Base-by-base conservation (phyloP, 2,888 invertebrate genomes). In the Cantharis nigra region DNA sequence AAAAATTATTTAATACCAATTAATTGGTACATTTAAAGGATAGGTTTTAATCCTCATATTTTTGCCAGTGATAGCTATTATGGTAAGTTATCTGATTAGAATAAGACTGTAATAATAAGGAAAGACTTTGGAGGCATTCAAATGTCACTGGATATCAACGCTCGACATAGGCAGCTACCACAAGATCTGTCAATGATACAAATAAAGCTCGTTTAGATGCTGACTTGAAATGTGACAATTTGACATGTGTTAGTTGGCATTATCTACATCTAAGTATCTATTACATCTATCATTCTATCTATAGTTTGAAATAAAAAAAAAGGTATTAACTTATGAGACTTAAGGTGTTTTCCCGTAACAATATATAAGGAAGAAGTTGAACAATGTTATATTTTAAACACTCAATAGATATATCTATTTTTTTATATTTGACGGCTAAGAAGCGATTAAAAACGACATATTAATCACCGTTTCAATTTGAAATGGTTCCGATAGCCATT, bases 211-310 rank as follows among this genome's bases (percentile, higher is more conserved):
- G 72, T 69, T 72, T 67, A 63, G 72, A 63, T 72, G 23, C 76
- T 75, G 72, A 75, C 70, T 72, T 65, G 75, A 23, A 20, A 79
- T 77, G 79, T 79, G 77, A 79, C 79, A 77, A 79, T 79, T 79
- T 79, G 79, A 77, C 77, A 75, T 79, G 77, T 79, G 77, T 74
- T 79, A 63, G 26, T 77, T 67, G 49, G 72, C 63, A 70, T 75
- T 78, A 78, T 75, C 77, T 74, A 69, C 71, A 67, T 71, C 63
- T 30, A 67, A 62, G 33, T 77, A 77, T 77, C 74, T 77, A 77
- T 74, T 74, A 74, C 74, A 74, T 74, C 74, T 77, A 26, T 26
- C 26, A 26, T 26, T 26, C 26, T 26, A 77, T 70, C 74, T 74
- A 62, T 77, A 78, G 67, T 64, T 75, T 70, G 28, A 69, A 77